Percentiles rank a stretch among this genome's conserved stretches.
Evolutionary conservation across 1,140 invertebrate genomes (phyloP).

Genomic region (Magallana gigas): DNA sequence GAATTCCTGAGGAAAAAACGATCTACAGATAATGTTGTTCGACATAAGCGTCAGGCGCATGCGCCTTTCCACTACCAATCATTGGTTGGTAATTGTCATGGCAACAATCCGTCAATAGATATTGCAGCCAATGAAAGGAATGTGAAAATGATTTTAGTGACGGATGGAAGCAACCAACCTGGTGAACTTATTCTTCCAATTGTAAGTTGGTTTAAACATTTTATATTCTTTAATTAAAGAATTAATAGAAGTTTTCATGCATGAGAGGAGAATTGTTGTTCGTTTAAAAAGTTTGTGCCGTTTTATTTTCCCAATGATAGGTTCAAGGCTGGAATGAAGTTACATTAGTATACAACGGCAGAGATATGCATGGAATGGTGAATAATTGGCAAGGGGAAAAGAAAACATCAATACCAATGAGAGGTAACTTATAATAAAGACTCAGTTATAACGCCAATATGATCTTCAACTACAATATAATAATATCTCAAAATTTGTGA

Average conservation of each 20-base stretch:
- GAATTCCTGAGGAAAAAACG: slow-evolving; percentile 48
- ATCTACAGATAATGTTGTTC: background rate
- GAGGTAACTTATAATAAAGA: slow-evolving; percentile 34
- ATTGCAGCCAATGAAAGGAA: slow-evolving; percentile 54
- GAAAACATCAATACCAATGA: slow-evolving; percentile 34
- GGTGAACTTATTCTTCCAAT: slow-evolving; percentile 45
- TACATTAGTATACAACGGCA: slow-evolving; percentile 53
- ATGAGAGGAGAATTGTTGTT: too few species aligned
- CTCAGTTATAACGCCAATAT: background rate
- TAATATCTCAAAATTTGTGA: background rate
- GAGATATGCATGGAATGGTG: slow-evolving; percentile 45
- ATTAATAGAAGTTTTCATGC: too few species aligned
- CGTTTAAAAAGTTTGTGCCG: too few species aligned
- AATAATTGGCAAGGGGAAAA: slow-evolving; percentile 54
- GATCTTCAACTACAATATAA: background rate
- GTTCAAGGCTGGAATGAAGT: slow-evolving; percentile 58
- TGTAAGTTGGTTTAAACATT: slow-evolving; percentile 24
- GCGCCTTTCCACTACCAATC: slow-evolving; percentile 44
- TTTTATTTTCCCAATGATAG: slow-evolving; percentile 27
- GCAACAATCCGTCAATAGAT: slow-evolving; percentile 42
- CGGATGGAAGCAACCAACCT: slow-evolving; percentile 10
- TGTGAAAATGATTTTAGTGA: slow-evolving; percentile 42
- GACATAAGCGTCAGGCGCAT: slow-evolving; percentile 20
- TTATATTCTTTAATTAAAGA: background rate
- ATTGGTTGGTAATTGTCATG: slow-evolving; percentile 47